A percentile compares a stretch with the other conserved stretches of the same genome.
Conservation (phyloP, 2,113 vertebrate genomes). For the Pelecanoides urinatrix region DNA sequence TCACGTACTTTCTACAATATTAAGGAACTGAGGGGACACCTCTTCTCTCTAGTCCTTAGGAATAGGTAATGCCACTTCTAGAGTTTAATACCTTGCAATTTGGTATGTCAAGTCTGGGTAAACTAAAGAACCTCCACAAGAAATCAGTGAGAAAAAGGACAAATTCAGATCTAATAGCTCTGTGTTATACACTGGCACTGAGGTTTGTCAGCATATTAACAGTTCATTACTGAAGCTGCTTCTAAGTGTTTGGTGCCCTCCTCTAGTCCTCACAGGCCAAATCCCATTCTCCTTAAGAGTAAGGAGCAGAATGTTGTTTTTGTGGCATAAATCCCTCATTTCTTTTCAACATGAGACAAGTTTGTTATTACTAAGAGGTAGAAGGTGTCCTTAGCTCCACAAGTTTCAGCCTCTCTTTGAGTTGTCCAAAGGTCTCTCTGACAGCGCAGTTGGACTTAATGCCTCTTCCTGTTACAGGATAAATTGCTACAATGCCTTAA, state of each 20-base stretch:
- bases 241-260: background rate
- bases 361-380: background rate
- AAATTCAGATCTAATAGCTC: background rate
- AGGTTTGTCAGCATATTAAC: background rate
- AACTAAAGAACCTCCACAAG: background rate
- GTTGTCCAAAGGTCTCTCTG: background rate
- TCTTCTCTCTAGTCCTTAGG: background rate
- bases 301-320: background rate
- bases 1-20: background rate
- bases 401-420: background rate
- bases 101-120: background rate
- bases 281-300: background rate
- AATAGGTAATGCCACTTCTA: background rate
- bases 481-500: conserved; percentile 99
- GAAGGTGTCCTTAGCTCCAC: background rate
- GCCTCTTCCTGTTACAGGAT: conserved; percentile 80
- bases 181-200: background rate
- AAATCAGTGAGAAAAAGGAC: background rate
- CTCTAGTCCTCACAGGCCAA: background rate
- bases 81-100: background rate
- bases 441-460: background rate
- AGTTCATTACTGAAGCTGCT: background rate
- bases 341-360: background rate
- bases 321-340: background rate
- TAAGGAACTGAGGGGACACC: background rate